Percentiles rank a stretch among this genome's conserved stretches.
Evolutionary conservation across 1,140 invertebrate species (phyloP).

Genomic region (Bombus soroeensis): DNA sequence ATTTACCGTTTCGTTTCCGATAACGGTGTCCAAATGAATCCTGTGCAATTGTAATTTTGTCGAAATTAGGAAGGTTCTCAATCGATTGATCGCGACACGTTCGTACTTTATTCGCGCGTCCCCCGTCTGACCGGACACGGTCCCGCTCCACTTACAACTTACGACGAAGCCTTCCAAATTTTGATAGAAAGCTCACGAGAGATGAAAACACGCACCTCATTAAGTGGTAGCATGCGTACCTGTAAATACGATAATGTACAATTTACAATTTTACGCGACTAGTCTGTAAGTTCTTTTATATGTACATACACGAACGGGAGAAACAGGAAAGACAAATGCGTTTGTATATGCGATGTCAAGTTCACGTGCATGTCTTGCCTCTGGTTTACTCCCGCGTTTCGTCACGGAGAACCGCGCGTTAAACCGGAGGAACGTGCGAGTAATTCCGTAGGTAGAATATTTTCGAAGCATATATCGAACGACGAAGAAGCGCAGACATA

Average conservation of each 20-base stretch:
- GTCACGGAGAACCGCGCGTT: background rate
- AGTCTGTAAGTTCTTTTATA: slow-evolving; percentile 52
- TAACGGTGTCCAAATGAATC: background rate
- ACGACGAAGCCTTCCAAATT: slow-evolving; percentile 46
- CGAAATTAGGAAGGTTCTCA: slow-evolving; percentile 66
- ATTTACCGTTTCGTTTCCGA: background rate
- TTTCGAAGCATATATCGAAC: background rate
- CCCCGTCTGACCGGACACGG: background rate
- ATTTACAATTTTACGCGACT: slow-evolving; percentile 5
- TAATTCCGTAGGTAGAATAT: background rate
- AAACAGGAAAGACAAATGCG: background rate
- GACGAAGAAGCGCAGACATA: background rate
- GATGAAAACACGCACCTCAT: background rate
- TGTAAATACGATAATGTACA: slow-evolving; percentile 35
- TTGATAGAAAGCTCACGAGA: slow-evolving; percentile 51
- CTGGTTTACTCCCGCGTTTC: background rate
- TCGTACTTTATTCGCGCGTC: background rate
- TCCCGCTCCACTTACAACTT: background rate
- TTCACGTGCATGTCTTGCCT: background rate
- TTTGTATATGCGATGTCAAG: slow-evolving; percentile 15
- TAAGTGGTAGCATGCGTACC: slow-evolving; percentile 10
- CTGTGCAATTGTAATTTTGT: slow-evolving; percentile 66
- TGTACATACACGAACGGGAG: background rate
- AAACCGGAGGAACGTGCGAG: background rate
- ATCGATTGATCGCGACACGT: background rate